Percentiles rank a stretch among this genome's conserved stretches.
Evolutionary conservation across 2,113 vertebrate species (phyloP).

Genomic region (Corythoichthys haematopterus): DNA sequence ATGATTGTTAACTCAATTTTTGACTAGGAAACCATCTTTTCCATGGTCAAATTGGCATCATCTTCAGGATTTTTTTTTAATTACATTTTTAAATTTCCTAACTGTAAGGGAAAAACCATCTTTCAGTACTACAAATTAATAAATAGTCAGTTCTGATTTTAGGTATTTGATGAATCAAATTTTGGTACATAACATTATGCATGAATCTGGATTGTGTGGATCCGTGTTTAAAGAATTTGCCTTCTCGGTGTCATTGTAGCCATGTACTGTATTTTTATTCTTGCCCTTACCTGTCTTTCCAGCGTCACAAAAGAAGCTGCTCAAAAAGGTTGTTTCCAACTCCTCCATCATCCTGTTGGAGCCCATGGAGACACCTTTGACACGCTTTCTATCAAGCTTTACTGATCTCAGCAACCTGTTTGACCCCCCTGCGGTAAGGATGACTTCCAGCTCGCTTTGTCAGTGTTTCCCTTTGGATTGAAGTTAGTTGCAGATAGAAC

Average conservation of each 20-base stretch:
- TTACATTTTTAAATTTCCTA: neutral
- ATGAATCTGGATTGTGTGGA: neutral
- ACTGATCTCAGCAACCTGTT: conserved; percentile 71
- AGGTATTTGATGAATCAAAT: too few relatives aligned
- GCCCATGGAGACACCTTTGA: conserved; percentile 76
- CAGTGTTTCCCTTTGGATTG: neutral
- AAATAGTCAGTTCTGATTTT: too few relatives aligned
- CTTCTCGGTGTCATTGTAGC: neutral
- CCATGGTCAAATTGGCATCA: neutral
- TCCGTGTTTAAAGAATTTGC: too few relatives aligned
- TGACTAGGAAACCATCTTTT: neutral
- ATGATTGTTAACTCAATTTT: too few relatives aligned
- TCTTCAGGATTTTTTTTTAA: neutral
- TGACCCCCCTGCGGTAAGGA: conserved; percentile 55
- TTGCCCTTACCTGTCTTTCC: conserved; percentile 17
- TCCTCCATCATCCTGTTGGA: conserved; percentile 82
- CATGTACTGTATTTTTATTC: neutral
- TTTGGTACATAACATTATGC: too few relatives aligned
- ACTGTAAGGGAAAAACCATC: neutral
- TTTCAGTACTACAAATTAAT: neutral
- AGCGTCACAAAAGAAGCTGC: conserved; percentile 74
- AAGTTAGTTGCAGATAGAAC: neutral
- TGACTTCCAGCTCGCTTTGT: neutral
- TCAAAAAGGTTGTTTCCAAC: conserved; percentile 66
- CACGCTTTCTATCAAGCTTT: conserved; percentile 78